Base-by-base conservation (phyloP, 2,888 invertebrate genomes). In the Catocala nupta region DNA sequence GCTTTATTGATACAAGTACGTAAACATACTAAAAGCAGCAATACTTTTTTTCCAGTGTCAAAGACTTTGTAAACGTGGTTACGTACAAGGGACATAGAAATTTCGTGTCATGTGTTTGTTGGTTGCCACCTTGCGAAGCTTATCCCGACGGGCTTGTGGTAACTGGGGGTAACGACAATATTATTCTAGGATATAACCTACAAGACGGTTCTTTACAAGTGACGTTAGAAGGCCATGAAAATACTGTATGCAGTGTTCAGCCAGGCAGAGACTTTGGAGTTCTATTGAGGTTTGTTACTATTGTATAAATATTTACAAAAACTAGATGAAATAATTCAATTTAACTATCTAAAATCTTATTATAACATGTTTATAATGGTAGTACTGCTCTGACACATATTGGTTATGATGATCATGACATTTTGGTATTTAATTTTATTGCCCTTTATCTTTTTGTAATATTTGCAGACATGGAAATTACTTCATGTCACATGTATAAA, bases 91-190 rank as follows among this genome's bases (percentile, higher is more conserved):
- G 98, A 34, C 98, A 99, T 84, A 96, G 95, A 57, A 98, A 98
- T 86, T 99, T 98, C 87, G 97, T 99, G 0, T 96, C 97, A 0
- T 96, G 96, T 76, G 96, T 98, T 0, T 96, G 97, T 82, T 96
- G 96, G 83, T 84, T 98, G 75, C 96, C 97, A 51, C 96, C 97
- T 0, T 95, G 95, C 70, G 94, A 95, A 70, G 93, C 95, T 16
- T 96, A 96, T 82, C 97, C 97, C 0, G 95, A 96, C 63, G 98
- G 98, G 3, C 92, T 98, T 62, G 96, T 99, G 57, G 93, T 98
- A 58, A 98, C 98, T 5, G 99, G 98, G 13, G 97, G 98, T 81
- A 97, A 98, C 90, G 99, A 99, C 88, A 96, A 96, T 66, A 96
- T 95, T 10, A 97, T 99, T 79, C 95, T 97, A 75, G 96, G 97